phyloP scores from a whole-genome alignment of 2,113 vertebrate genomes.

The Cephalopholis sonnerati region DNA sequence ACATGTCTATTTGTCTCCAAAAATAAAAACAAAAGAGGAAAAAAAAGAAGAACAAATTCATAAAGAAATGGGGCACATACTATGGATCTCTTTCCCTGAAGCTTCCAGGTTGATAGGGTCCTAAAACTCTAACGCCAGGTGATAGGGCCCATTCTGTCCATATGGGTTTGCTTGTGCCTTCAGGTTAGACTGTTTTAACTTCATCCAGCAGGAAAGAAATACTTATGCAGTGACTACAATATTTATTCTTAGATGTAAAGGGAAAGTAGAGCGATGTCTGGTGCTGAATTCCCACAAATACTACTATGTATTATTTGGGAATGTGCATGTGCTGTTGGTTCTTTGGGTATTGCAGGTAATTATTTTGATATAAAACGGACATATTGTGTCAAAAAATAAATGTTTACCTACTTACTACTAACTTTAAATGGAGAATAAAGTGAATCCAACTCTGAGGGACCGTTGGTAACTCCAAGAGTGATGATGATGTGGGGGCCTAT shows the following conservation, averaged over 20 bases:
- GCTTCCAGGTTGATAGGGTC: constrained; percentile 35
- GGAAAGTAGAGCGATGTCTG: neutral
- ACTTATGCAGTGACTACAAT: constrained; percentile 10
- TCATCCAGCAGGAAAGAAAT: constrained; percentile 34
- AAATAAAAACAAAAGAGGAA: too few relatives aligned
- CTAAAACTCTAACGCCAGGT: constrained; percentile 40
- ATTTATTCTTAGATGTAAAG: constrained; percentile 25
- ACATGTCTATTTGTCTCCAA: neutral
- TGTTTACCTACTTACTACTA: too few relatives aligned
- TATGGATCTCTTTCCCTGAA: constrained; percentile 32
- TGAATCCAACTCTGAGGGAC: neutral
- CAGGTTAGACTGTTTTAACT: constrained; percentile 37
- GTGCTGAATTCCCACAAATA: neutral
- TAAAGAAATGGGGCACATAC: constrained; percentile 13
- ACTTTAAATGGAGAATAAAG: neutral
- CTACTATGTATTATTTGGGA: neutral
- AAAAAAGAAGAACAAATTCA: neutral
- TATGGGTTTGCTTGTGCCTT: constrained; percentile 33
- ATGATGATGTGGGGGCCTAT: neutral
- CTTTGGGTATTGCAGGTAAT: neutral
- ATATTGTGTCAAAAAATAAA: neutral
- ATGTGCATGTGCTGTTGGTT: neutral
- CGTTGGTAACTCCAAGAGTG: neutral
- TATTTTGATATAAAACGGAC: constrained; percentile 3
- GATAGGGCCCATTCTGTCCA: constrained; percentile 49